These are phyloP conservation scores for Leptopilina boulardi DNA, from an alignment of 1,140 invertebrate species.

Conservation along the genomic window DNA sequence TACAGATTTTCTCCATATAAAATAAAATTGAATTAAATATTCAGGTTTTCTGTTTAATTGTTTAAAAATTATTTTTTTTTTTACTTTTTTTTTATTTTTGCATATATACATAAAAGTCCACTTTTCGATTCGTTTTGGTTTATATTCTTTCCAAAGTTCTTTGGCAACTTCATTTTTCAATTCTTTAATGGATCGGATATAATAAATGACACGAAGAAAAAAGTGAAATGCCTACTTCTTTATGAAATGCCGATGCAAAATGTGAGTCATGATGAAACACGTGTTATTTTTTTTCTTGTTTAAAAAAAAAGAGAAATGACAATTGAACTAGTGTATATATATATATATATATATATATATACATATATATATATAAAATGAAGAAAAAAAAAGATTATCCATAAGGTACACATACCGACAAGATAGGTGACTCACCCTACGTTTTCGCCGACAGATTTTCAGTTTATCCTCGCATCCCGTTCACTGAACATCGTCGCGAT, in stretches of 20 bases:
- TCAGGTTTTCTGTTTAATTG: too few species aligned
- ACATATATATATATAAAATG: too few species aligned
- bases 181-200: background rate
- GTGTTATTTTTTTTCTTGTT: background rate
- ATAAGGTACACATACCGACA: constrained; percentile 27
- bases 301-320: background rate
- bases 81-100: too few species aligned
- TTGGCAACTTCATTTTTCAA: constrained; percentile 2
- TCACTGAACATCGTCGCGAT: constrained; percentile 22
- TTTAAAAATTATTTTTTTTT: too few species aligned
- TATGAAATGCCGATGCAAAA: constrained; percentile 5
- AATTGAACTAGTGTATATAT: background rate
- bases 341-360: too few species aligned
- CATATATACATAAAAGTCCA: too few species aligned
- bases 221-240: background rate
- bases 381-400: background rate
- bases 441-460: constrained; percentile 32
- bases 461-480: constrained; percentile 28
- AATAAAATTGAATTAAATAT: too few species aligned
- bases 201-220: background rate
- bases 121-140: background rate
- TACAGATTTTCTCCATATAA: too few species aligned
- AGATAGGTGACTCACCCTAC: constrained; percentile 26
- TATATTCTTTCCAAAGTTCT: background rate
- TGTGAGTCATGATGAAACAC: constrained; percentile 1